These are phyloP conservation scores for Ditylenchus weischeri DNA, from an alignment of 2,888 invertebrate genomes.

Conservation along the genomic window DNA sequence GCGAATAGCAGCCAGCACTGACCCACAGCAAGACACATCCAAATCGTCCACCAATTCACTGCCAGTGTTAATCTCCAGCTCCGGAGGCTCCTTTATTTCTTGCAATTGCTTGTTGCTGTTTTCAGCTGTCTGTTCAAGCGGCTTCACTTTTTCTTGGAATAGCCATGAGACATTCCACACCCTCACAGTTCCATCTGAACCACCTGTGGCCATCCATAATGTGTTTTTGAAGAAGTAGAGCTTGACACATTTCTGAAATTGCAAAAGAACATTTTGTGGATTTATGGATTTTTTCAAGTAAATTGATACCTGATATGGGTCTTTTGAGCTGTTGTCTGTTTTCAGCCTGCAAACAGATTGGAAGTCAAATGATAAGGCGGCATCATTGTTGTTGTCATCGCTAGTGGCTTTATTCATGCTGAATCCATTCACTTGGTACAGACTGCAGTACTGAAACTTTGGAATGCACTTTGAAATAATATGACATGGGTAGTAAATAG, in stretches of 20 bases:
- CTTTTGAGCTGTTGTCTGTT: slow-evolving; percentile 4
- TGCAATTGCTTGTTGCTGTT: background rate
- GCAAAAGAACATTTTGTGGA: too few species aligned
- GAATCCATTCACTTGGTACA: slow-evolving; percentile 3
- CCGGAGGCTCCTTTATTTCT: slow-evolving; percentile 9
- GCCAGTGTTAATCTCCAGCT: slow-evolving; percentile 18
- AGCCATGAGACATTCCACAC: slow-evolving; percentile 45
- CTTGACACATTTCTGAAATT: slow-evolving; percentile 9
- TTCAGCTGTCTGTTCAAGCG: background rate
- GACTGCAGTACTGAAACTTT: slow-evolving; percentile 2
- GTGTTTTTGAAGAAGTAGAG: slow-evolving; percentile 7
- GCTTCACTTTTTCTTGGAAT: too few species aligned
- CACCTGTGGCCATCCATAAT: slow-evolving; percentile 47
- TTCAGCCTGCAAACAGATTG: background rate
- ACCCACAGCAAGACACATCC: slow-evolving; percentile 31
- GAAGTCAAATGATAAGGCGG: background rate
- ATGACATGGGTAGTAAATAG: too few species aligned
- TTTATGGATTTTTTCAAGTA: background rate
- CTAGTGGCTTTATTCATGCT: background rate
- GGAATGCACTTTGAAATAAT: too few species aligned
- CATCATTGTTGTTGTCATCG: background rate
- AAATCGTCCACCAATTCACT: slow-evolving; percentile 29
- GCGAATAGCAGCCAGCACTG: slow-evolving; percentile 24
- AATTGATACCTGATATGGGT: slow-evolving; percentile 8
- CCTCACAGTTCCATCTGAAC: slow-evolving; percentile 49